These are phyloP conservation scores for Caenorhabditis uteleia DNA, from an alignment of 2,888 invertebrate genomes.

Conservation along the genomic window DNA sequence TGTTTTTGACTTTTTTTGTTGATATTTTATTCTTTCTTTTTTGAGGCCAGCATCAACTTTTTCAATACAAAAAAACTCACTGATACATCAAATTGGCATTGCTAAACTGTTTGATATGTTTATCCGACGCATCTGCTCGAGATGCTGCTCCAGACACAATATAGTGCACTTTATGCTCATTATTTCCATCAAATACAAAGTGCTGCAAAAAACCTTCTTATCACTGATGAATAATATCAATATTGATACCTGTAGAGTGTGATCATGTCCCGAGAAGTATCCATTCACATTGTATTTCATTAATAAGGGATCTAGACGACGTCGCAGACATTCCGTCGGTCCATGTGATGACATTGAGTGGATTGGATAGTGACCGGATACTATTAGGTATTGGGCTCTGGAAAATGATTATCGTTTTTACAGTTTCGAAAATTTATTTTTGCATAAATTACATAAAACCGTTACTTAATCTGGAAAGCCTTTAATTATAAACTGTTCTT, in stretches of 20 bases:
- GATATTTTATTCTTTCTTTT: too few relatives aligned
- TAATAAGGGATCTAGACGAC: constrained; percentile 71
- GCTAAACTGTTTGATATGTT: constrained; percentile 60
- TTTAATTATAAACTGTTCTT: too few relatives aligned
- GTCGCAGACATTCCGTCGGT: constrained; percentile 71
- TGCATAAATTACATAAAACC: too few relatives aligned
- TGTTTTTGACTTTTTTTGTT: too few relatives aligned
- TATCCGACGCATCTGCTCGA: constrained; percentile 69
- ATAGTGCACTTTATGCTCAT: constrained; percentile 68
- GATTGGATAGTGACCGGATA: constrained; percentile 73
- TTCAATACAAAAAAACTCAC: constrained; percentile 20
- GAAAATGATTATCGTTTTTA: constrained; percentile 29
- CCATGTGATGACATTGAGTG: constrained; percentile 73
- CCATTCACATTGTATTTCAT: constrained; percentile 71
- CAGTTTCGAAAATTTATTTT: not conserved
- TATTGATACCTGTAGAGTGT: constrained; percentile 71
- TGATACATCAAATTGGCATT: constrained; percentile 27
- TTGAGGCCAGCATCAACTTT: too few relatives aligned
- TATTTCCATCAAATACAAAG: constrained; percentile 42
- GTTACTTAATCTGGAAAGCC: too few relatives aligned
- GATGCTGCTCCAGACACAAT: constrained; percentile 72
- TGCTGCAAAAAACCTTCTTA: constrained; percentile 33
- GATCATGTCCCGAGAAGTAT: constrained; percentile 73
- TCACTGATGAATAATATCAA: constrained; percentile 6
- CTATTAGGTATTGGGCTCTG: constrained; percentile 72